Evolutionary conservation across 2,888 invertebrate genomes (phyloP).

Genomic region (Teinopalpus imperialis): DNA sequence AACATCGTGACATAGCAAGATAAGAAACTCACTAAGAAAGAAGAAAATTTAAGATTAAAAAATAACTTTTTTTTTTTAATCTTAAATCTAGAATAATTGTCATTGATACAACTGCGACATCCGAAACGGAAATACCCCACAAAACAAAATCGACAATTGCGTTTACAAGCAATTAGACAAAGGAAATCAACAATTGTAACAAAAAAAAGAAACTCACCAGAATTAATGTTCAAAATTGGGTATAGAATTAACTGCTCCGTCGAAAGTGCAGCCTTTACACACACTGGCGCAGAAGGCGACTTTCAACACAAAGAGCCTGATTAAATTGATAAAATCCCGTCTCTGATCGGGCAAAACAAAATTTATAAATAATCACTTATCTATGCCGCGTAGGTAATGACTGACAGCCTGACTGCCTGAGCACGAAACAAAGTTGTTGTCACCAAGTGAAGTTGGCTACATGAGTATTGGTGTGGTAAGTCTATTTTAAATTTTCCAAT

Average conservation of each 20-base stretch:
- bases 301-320: slow-evolving; percentile 57
- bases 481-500: slow-evolving; percentile 3
- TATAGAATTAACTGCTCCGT: slow-evolving; percentile 42
- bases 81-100: no score
- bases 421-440: slow-evolving; percentile 43
- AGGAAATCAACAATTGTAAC: slow-evolving; percentile 3
- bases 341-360: slow-evolving; percentile 42
- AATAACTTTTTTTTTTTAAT: no score
- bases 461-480: slow-evolving; percentile 40
- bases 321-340: slow-evolving; percentile 46
- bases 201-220: slow-evolving; percentile 18
- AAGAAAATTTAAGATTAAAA: no score
- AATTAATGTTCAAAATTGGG: slow-evolving; percentile 22
- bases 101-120: no score
- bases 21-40: no score
- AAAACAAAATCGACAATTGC: neutral
- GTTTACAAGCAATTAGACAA: slow-evolving; percentile 16
- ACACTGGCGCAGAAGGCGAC: slow-evolving; percentile 80
- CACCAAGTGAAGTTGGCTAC: slow-evolving; percentile 55
- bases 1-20: no score
- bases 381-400: slow-evolving; percentile 45
- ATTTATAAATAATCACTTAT: slow-evolving; percentile 39
- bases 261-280: slow-evolving; percentile 76
- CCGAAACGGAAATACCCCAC: neutral
- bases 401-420: slow-evolving; percentile 45